Evolutionary conservation across 2,113 vertebrate genomes (phyloP), one percentile per base, ranked within the genome.

Genomic region (Corydoras sp.): DNA sequence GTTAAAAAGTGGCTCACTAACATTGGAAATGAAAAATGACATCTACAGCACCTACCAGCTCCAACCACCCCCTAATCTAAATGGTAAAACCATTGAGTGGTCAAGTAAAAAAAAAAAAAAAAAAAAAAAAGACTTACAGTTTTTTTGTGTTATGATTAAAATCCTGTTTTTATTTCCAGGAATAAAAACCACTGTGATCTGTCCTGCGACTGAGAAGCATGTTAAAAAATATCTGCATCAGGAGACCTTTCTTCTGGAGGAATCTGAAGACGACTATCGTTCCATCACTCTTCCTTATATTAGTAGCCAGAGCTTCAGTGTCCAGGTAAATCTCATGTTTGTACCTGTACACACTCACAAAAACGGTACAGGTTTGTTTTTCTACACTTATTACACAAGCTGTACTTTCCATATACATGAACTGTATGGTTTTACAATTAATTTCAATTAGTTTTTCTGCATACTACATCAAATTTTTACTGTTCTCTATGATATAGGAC

Each of bases 201-300:
- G 89, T 80, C 96, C 96, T 0, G 96, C 95, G 62, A 97, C 96
- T 0, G 91, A 96, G 82, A 95, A 96, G 35, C 96, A 98, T 72
- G 76, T 99, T 0, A 93, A 93, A 79, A 98, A 96, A 54, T 97
- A 98, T 69, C 82, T 91, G 73, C 83, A 75, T 0, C 94, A 93
- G 78, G 94, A 95, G 65, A 86, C 87, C 11, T 89, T 81, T 76
- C 90, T 98, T 58, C 72, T 98, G 49, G 85, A 88, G 0, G 97
- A 99, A 70, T 92, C 86, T 0, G 90, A 85, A n/a, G 84, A 89
- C 0, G 90, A 97, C 81, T 97, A 97, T 77, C 80, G 50, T 69
- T 82, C 50, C 65, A 83, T 97, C 76, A 98, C 94, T 0, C 82
- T 95, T 43, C 96, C 96, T 8, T 90, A 92, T 82, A 88, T 98